These are phyloP conservation scores for Condylostylus longicornis DNA, from an alignment of 1,140 invertebrate genomes.

Conservation along the genomic window DNA sequence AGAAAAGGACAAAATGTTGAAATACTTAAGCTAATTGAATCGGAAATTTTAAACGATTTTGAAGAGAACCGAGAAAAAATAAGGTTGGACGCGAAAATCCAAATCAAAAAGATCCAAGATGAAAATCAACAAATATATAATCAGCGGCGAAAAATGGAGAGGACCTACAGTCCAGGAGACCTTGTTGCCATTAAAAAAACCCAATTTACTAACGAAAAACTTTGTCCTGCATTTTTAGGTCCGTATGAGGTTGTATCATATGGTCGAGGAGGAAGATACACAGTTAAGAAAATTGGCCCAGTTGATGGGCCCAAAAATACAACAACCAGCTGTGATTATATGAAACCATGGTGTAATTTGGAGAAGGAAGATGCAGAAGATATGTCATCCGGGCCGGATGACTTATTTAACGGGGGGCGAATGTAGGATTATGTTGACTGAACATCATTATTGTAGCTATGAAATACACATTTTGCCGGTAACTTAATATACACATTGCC, in stretches of 20 bases:
- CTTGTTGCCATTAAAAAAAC: slow-evolving; percentile 21
- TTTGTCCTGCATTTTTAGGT: slow-evolving; percentile 16
- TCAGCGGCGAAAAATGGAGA: no score
- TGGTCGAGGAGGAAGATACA: not conserved
- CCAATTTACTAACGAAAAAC: slow-evolving; percentile 16
- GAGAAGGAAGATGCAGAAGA: no score
- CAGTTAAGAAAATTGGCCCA: not conserved
- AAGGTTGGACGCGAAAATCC: no score
- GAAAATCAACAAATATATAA: no score
- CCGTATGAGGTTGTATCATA: slow-evolving; percentile 12
- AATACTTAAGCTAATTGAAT: slow-evolving; percentile 1
- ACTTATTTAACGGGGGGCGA: no score
- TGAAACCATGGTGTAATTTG: slow-evolving; percentile 20
- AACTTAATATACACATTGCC: no score
- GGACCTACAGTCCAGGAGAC: slow-evolving; percentile 12
- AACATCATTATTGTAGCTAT: no score
- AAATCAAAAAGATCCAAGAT: no score
- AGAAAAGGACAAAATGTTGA: not conserved
- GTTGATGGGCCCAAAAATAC: slow-evolving; percentile 16
- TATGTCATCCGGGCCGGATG: no score
- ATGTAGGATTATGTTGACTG: no score
- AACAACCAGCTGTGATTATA: slow-evolving; percentile 17
- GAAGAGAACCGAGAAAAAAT: no score
- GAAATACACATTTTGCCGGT: no score
- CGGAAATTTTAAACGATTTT: not conserved